These are phyloP conservation scores for Graptemys geographica DNA, from an alignment of 2,797 vertebrate species.

Conservation along the genomic window DNA sequence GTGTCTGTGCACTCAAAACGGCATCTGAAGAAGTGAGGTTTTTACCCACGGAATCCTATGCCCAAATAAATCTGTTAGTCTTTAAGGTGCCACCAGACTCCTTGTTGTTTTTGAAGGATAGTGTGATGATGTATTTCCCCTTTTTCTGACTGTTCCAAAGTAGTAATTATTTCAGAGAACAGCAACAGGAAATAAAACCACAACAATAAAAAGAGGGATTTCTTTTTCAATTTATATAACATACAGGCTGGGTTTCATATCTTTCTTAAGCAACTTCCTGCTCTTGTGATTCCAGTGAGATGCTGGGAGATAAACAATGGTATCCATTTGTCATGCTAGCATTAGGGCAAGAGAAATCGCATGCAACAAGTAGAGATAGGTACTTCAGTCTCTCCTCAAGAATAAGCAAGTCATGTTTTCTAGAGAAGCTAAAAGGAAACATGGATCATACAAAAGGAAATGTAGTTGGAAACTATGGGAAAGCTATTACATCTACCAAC, in stretches of 20 bases:
- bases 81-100: no score
- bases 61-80: no score
- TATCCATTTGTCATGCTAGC: fast-evolving
- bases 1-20: not conserved
- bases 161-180: not conserved
- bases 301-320: not conserved
- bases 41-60: no score
- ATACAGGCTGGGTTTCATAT: not conserved
- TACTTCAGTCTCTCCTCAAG: not conserved
- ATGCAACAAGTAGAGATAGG: not conserved
- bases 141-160: not conserved
- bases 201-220: not conserved
- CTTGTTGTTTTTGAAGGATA: no score
- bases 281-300: not conserved
- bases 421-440: not conserved
- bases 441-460: not conserved
- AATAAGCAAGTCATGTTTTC: not conserved
- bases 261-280: not conserved
- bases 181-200: not conserved
- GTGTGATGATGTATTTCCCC: not conserved
- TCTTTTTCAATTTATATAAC: not conserved
- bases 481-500: not conserved
- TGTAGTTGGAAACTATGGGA: not conserved
- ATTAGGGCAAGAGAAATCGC: not conserved
- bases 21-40: no score